phyloP scores from a whole-genome alignment of 2,888 invertebrate genomes.

The Lasioglossum marginatum region DNA sequence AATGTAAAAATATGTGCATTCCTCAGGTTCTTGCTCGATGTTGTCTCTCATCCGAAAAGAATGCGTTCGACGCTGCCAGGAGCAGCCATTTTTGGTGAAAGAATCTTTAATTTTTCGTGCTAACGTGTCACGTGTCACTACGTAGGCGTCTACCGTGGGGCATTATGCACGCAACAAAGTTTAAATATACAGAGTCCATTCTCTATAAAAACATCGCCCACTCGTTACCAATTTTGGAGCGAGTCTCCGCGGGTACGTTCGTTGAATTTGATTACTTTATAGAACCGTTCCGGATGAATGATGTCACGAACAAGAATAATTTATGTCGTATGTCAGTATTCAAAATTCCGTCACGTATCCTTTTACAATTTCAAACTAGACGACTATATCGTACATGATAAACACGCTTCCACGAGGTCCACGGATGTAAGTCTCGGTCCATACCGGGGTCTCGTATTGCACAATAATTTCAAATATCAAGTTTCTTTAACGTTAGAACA shows the following conservation, averaged over 20 bases:
- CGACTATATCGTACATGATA: neutral
- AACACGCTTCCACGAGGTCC: neutral
- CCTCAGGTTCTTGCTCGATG: no score
- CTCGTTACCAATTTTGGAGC: constrained; percentile 65
- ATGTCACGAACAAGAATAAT: constrained; percentile 43
- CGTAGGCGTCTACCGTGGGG: constrained; percentile 37
- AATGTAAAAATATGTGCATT: no score
- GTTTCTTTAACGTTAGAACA: no score
- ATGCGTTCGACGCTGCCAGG: neutral
- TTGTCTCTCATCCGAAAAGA: neutral
- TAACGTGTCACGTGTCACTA: constrained; percentile 1
- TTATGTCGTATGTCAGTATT: neutral
- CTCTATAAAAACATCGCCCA: constrained; percentile 65
- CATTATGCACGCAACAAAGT: constrained; percentile 30
- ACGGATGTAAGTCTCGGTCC: neutral
- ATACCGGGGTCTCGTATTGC: no score
- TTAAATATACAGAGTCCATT: constrained; percentile 54
- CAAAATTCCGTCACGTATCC: neutral
- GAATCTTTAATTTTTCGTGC: neutral
- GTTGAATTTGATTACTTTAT: constrained; percentile 47
- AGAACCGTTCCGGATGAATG: constrained; percentile 34
- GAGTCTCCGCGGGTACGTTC: constrained; percentile 58
- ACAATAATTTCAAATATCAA: no score
- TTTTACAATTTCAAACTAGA: neutral
- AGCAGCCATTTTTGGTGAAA: neutral